These are phyloP conservation scores for Solen grandis DNA, from an alignment of 1,140 invertebrate genomes.

Conservation along the genomic window DNA sequence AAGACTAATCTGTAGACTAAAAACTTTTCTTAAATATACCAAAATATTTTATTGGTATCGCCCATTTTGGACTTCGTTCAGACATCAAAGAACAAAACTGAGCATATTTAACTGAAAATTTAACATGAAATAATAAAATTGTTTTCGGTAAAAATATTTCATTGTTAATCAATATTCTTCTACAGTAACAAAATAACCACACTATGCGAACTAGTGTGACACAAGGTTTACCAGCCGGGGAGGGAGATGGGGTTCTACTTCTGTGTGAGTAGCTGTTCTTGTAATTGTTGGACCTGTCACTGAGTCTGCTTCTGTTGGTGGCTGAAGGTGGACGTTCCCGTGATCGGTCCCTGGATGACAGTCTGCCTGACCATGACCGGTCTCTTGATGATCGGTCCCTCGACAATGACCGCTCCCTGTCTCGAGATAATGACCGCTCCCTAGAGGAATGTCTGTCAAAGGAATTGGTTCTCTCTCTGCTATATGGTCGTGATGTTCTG, in stretches of 20 bases:
- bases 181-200: no score
- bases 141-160: no score
- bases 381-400: conserved; percentile 63
- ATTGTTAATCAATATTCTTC: no score
- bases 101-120: no score
- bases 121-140: no score
- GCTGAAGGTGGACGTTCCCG: conserved; percentile 65
- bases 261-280: conserved; percentile 58
- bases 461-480: conserved; percentile 35
- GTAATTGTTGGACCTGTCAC: conserved; percentile 57
- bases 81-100: no score
- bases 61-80: no score
- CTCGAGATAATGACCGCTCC: conserved; percentile 64
- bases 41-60: no score
- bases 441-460: conserved; percentile 57
- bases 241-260: conserved; percentile 75
- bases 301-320: conserved; percentile 63
- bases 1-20: no score
- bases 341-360: conserved; percentile 61
- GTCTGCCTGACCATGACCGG: conserved; percentile 67
- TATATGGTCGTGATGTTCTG: conserved; percentile 49
- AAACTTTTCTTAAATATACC: no score
- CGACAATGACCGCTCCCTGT: conserved; percentile 63
- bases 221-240: no score
- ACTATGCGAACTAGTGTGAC: no score